These are phyloP conservation scores for Gavialis gangeticus DNA, from an alignment of 2,113 vertebrate genomes.

Conservation along the genomic window DNA sequence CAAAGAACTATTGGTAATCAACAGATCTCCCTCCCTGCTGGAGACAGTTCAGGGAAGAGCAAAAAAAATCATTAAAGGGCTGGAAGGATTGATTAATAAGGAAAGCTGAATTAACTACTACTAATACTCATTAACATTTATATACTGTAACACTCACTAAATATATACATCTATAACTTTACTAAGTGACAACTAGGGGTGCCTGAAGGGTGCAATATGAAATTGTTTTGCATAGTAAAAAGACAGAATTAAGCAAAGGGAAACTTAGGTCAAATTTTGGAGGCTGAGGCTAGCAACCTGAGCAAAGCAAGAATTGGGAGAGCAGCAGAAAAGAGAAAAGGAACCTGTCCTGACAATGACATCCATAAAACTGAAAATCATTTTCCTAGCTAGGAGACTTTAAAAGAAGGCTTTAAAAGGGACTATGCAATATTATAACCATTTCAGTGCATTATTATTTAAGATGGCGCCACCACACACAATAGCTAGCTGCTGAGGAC, in stretches of 20 bases:
- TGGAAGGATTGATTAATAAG: constrained; percentile 72
- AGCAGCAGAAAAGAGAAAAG: neutral
- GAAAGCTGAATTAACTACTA: constrained; percentile 60
- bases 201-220: constrained; percentile 38
- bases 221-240: neutral
- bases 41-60: constrained; percentile 60
- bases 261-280: accelerated
- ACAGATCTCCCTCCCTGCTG: constrained; percentile 55
- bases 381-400: neutral
- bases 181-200: constrained; percentile 55
- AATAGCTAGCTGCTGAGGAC: accelerated
- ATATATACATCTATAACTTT: constrained; percentile 44
- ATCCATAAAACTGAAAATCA: accelerated
- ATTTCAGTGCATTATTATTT: neutral
- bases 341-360: neutral
- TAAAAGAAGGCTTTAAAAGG: neutral
- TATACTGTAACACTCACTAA: constrained; percentile 33
- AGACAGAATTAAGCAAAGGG: neutral
- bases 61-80: constrained; percentile 61
- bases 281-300: neutral
- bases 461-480: neutral
- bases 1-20: constrained; percentile 66
- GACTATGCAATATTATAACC: neutral
- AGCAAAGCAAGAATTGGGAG: neutral
- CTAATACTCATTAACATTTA: constrained; percentile 71